Percentiles rank a stretch among this genome's conserved stretches.
These are phyloP conservation scores for Calephelis virginiensis DNA, from an alignment of 1,140 invertebrate species.

Conservation along the genomic window DNA sequence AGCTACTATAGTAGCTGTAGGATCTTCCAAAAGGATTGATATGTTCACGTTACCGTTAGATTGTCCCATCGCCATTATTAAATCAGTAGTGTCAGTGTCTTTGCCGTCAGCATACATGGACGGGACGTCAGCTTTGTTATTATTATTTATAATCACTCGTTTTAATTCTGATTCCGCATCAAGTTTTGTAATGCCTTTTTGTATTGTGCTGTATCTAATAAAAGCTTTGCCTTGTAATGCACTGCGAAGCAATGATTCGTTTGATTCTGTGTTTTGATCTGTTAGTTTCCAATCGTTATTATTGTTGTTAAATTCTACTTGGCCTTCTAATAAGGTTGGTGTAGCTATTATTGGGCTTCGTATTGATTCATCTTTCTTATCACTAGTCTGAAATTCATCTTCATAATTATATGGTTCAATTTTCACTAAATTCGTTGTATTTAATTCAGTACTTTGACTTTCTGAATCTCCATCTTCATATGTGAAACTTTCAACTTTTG, in stretches of 20 bases:
- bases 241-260: conserved; percentile 87
- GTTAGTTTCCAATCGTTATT: conserved; percentile 90
- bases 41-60: conserved; percentile 73
- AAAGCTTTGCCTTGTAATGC: conserved; percentile 87
- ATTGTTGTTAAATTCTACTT: conserved; percentile 83
- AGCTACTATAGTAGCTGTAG: conserved; percentile 59
- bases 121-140: conserved; percentile 75
- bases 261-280: conserved; percentile 83
- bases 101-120: conserved; percentile 67
- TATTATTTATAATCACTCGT: conserved; percentile 68
- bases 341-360: conserved; percentile 71
- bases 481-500: conserved; percentile 80
- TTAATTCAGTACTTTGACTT: conserved; percentile 82
- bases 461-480: conserved; percentile 81
- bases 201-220: conserved; percentile 79
- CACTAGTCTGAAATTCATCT: conserved; percentile 82
- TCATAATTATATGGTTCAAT: conserved; percentile 83
- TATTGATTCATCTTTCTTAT: conserved; percentile 81
- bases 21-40: conserved; percentile 71
- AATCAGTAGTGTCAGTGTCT: conserved; percentile 61
- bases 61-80: conserved; percentile 67
- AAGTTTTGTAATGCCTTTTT: conserved; percentile 61
- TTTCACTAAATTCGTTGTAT: conserved; percentile 80
- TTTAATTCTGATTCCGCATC: conserved; percentile 61
- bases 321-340: conserved; percentile 74